These are phyloP conservation scores for Epistrophella euchroma DNA, from an alignment of 2,888 invertebrate genomes.

Conservation along the genomic window DNA sequence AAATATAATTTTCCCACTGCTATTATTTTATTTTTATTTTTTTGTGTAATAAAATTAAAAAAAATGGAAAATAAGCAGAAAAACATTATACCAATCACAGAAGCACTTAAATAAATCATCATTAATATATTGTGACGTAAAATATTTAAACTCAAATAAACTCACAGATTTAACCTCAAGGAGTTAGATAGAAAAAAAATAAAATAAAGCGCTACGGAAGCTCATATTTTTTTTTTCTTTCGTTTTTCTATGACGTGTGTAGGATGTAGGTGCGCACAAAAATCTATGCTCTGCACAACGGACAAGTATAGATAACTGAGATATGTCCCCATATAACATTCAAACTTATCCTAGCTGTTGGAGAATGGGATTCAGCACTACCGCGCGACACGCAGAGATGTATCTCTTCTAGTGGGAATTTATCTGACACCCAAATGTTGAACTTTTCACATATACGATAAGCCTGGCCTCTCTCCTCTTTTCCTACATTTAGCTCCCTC, in stretches of 20 bases:
- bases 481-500: not conserved
- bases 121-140: conserved; percentile 40
- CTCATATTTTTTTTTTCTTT: conserved; percentile 15
- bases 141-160: conserved; percentile 51
- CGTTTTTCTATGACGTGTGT: not conserved
- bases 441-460: conserved; percentile 69
- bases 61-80: not conserved
- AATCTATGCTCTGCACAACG: conserved; percentile 8
- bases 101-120: not conserved
- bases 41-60: not conserved
- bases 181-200: conserved; percentile 45
- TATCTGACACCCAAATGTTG: conserved; percentile 71
- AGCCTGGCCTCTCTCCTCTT: conserved; percentile 28
- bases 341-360: not conserved
- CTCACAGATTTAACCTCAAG: conserved; percentile 60
- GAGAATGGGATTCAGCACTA: not conserved
- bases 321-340: conserved; percentile 29
- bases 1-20: too few species aligned
- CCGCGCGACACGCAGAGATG: conserved; percentile 46
- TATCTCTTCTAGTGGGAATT: conserved; percentile 66
- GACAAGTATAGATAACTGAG: conserved; percentile 35
- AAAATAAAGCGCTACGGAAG: not conserved
- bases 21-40: not conserved
- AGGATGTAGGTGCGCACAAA: not conserved
- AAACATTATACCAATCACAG: not conserved